Evolutionary conservation across 64 coral and sea anemone genomes (phyloP), one percentile per base, ranked within the genome.

Genomic region (Dendronephthya gigantea): DNA sequence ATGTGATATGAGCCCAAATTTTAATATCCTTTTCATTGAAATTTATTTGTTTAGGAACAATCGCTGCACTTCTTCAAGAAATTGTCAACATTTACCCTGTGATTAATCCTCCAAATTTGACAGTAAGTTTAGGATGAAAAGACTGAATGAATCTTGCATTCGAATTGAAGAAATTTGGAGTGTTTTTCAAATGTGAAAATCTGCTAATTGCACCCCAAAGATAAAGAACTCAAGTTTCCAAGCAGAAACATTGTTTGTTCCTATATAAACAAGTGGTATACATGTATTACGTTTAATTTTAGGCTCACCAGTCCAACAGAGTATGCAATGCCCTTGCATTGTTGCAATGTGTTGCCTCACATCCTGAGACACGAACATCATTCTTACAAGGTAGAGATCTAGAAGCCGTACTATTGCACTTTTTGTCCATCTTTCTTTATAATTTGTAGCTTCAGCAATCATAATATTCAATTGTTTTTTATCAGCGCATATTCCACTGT

Each of bases 11-110:
- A 11, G 41, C 41, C 41, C 41, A 45, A 45, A n/a, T n/a, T n/a
- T n/a, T n/a, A n/a, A n/a, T n/a, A n/a, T n/a, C n/a, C n/a, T n/a
- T n/a, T n/a, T n/a, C n/a, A n/a, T 33, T 6, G 19, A 79, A 19
- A 15, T 33, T 15, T 79, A n/a, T 23, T 10, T 69, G 86, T 84
- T 32, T 39, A 98, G 95, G 95, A 50, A 98, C 95, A 25, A 98
- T 98, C 85, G 92, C 95, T 38, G 95, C 95, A 68, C 70, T 98
- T 25, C 83, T 98, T 38, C 95, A 98, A 92, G 95, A 98, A 87
- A 98, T 98, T 86, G 95, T 98, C 12, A 91, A 93, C 55, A 98
- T 98, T 88, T 98, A 93, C 88, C 95, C 95, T 40, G 95, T 98
- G 5, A 98, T 98, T 50, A 98, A 98, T 86, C 95, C 95, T 49